Evolutionary conservation across 2,113 vertebrate genomes (phyloP).

Genomic region (Heloderma charlesbogerti): DNA sequence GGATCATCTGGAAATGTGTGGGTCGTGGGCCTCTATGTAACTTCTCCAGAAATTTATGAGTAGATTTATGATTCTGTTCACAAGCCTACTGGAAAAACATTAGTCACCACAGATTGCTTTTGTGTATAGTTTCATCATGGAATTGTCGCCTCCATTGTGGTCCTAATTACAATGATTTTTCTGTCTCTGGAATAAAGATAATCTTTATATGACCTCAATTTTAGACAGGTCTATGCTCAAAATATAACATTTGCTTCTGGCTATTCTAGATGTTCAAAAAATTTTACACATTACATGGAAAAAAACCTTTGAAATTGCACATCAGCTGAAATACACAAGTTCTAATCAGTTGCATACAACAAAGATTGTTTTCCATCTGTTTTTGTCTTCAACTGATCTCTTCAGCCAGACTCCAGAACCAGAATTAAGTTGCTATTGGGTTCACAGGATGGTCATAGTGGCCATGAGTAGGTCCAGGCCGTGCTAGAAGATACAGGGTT

Average conservation of each 20-base stretch:
- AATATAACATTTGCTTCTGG: slow-evolving; percentile 53
- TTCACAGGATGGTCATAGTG: background rate
- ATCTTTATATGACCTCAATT: background rate
- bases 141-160: slow-evolving; percentile 37
- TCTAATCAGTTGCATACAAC: background rate
- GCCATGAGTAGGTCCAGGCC: background rate
- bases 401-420: background rate
- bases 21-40: background rate
- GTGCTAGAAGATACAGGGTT: background rate
- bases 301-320: background rate
- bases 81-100: background rate
- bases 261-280: background rate
- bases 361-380: too few species aligned
- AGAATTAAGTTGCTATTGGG: background rate
- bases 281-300: background rate
- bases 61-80: background rate
- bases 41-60: background rate
- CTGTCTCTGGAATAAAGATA: slow-evolving; percentile 68
- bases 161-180: slow-evolving; percentile 68
- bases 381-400: background rate
- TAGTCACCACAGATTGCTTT: background rate
- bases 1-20: background rate
- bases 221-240: slow-evolving; percentile 40
- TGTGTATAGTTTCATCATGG: slow-evolving; percentile 6
- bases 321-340: background rate